These are phyloP conservation scores for Nilaparvata lugens DNA, from an alignment of 1,140 invertebrate genomes.

Conservation along the genomic window DNA sequence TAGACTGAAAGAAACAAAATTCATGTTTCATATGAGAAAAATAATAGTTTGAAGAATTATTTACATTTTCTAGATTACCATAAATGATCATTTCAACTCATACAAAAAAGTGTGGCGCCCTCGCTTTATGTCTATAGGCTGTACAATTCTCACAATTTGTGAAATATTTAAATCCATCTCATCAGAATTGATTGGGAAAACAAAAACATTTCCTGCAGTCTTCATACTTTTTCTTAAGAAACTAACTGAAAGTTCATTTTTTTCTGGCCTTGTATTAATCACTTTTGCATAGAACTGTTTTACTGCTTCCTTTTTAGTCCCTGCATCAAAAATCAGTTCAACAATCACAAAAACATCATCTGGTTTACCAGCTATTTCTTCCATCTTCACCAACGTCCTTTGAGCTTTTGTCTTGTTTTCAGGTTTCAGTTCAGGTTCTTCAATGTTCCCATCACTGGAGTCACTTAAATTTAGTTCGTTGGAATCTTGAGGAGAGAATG, in stretches of 20 bases:
- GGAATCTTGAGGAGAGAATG: slow-evolving; percentile 7
- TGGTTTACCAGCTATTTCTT: slow-evolving; percentile 6
- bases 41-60: neutral
- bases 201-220: slow-evolving; percentile 7
- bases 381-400: neutral
- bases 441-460: slow-evolving; percentile 5
- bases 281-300: slow-evolving; percentile 6
- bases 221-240: slow-evolving; percentile 5
- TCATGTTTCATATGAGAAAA: neutral
- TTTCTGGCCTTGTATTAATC: slow-evolving; percentile 1
- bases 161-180: slow-evolving; percentile 6
- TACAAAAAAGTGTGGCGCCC: slow-evolving; percentile 6
- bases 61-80: neutral
- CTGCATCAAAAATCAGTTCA: slow-evolving; percentile 8
- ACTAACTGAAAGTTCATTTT: slow-evolving; percentile 3
- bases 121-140: slow-evolving; percentile 2
- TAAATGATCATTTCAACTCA: slow-evolving; percentile 7
- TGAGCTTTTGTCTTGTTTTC: slow-evolving; percentile 3
- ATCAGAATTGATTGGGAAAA: slow-evolving; percentile 4
- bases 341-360: slow-evolving; percentile 8
- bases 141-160: slow-evolving; percentile 5
- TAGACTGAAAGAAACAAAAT: slow-evolving; percentile 7
- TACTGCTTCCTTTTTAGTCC: slow-evolving; percentile 6
- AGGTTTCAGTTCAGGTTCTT: slow-evolving; percentile 6
- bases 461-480: slow-evolving; percentile 10